These are phyloP conservation scores for Apocheima hispidaria DNA, from an alignment of 2,888 invertebrate species.

Conservation along the genomic window DNA sequence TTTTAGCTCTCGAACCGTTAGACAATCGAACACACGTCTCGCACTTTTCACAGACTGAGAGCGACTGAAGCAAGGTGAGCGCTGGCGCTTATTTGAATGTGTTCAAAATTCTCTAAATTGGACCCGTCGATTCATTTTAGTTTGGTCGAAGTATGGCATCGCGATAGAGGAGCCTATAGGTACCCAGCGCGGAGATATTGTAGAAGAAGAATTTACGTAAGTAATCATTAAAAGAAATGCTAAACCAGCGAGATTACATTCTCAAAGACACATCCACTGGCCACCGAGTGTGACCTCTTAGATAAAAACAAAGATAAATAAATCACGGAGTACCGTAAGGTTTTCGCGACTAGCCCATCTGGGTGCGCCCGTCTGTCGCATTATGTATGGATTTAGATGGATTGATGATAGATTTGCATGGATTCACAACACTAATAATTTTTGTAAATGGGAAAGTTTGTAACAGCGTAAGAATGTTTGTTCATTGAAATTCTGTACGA, in stretches of 20 bases:
- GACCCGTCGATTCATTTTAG: too few species aligned
- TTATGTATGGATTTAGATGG: constrained; percentile 27
- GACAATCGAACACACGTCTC: too few species aligned
- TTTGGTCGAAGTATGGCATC: too few species aligned
- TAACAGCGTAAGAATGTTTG: neutral
- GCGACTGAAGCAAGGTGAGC: too few species aligned
- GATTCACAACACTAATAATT: constrained; percentile 1
- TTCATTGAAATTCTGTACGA: neutral
- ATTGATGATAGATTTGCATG: too few species aligned
- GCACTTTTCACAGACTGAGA: too few species aligned
- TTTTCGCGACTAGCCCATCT: constrained; percentile 45
- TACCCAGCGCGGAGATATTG: too few species aligned
- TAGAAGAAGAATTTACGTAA: neutral
- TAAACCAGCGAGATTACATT: neutral
- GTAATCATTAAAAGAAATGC: too few species aligned
- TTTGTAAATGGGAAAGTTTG: neutral
- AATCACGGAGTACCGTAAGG: constrained; percentile 53
- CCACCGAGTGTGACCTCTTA: constrained; percentile 27
- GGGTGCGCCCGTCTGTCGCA: constrained; percentile 21
- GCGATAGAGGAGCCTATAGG: too few species aligned
- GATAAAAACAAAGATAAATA: constrained; percentile 49
- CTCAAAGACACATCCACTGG: constrained; percentile 6
- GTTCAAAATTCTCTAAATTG: too few species aligned
- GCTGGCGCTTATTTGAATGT: too few species aligned
- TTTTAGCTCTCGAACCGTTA: too few species aligned